Conservation (phyloP, 2,113 vertebrate species). For the Abramis brama region DNA sequence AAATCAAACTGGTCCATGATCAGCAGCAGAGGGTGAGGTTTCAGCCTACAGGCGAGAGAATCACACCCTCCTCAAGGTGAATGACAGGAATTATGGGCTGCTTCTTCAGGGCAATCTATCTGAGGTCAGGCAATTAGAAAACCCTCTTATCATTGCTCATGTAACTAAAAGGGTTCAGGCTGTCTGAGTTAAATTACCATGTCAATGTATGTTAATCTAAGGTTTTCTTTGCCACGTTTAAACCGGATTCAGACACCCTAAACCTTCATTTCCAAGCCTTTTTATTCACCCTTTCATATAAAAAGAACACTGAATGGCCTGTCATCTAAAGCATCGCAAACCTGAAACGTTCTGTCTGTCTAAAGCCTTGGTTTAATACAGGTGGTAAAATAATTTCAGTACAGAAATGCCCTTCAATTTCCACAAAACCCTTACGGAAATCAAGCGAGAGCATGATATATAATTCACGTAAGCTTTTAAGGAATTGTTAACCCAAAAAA, state of each 20-base stretch:
- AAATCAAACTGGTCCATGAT: slow-evolving; percentile 6
- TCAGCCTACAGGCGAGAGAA: slow-evolving; percentile 7
- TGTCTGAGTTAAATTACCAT: slow-evolving; percentile 51
- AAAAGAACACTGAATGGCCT: slow-evolving; percentile 44
- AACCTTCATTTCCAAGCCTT: slow-evolving; percentile 26
- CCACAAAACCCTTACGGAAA: background rate
- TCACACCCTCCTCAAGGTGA: slow-evolving; percentile 44
- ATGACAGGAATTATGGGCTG: slow-evolving; percentile 40
- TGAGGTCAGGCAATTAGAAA: slow-evolving; percentile 57
- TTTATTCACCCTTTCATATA: slow-evolving; percentile 44
- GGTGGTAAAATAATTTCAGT: slow-evolving; percentile 17
- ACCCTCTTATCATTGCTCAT: slow-evolving; percentile 52
- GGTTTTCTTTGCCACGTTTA: slow-evolving; percentile 21
- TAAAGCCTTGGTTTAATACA: slow-evolving; percentile 34
- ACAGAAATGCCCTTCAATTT: background rate
- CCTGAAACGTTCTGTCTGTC: slow-evolving; percentile 27
- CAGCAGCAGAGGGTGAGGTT: background rate
- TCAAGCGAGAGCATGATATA: background rate
- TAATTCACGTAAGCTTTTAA: slow-evolving; percentile 10
- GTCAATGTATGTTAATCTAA: slow-evolving; percentile 63
- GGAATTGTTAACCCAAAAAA: background rate
- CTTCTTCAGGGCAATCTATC: slow-evolving; percentile 49
- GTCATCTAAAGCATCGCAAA: slow-evolving; percentile 22
- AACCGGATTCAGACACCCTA: slow-evolving; percentile 21
- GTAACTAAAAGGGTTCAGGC: slow-evolving; percentile 34